phyloP scores from a whole-genome alignment of 35 echinoderm and acorn worm species.

The Patiria miniata region DNA sequence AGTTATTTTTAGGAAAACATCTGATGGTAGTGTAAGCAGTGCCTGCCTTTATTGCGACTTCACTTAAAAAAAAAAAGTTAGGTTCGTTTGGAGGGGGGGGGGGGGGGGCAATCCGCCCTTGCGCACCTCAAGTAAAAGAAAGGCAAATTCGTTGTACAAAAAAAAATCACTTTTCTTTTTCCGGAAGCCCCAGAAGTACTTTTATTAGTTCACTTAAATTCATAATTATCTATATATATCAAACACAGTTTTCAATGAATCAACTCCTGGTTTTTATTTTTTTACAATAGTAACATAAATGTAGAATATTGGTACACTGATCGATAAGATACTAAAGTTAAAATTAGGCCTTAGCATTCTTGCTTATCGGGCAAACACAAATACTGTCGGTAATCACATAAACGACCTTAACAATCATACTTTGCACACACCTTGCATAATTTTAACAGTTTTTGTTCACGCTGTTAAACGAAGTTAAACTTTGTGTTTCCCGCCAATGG shows the following conservation, averaged over 20 bases:
- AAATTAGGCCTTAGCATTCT: neutral
- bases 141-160: too few species aligned
- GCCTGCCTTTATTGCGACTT: too few species aligned
- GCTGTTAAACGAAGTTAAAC: too few species aligned
- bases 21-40: too few species aligned
- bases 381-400: neutral
- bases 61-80: too few species aligned
- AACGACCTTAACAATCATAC: slow-evolving; percentile 5
- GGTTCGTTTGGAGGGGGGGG: too few species aligned
- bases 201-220: slow-evolving; percentile 10
- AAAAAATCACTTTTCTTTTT: neutral
- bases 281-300: neutral
- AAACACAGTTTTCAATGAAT: slow-evolving; percentile 1
- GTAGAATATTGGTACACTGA: slow-evolving; percentile 1
- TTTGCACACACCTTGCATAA: slow-evolving; percentile 10
- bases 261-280: too few species aligned
- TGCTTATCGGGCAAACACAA: neutral
- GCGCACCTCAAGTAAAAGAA: too few species aligned
- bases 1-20: too few species aligned
- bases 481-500: too few species aligned
- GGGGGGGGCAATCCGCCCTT: too few species aligned
- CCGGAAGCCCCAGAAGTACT: slow-evolving; percentile 3
- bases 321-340: neutral
- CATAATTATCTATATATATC: neutral
- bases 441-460: neutral